Conservation (phyloP, 2,888 invertebrate species). For the Dicyrtomina minuta region DNA sequence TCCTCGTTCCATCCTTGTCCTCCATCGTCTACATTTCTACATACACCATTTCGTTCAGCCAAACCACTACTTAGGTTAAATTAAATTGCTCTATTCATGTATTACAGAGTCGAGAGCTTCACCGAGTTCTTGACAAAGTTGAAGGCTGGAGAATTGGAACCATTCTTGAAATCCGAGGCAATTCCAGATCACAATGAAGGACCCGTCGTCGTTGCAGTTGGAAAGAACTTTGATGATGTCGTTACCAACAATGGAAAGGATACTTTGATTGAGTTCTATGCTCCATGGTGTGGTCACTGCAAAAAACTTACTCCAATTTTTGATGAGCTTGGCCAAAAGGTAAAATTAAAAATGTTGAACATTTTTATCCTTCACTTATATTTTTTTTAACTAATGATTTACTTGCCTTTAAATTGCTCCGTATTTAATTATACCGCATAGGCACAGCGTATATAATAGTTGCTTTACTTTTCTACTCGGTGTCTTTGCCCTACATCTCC, state of each 20-base stretch:
- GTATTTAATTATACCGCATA: too few relatives aligned
- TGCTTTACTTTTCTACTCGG: too few relatives aligned
- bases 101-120: slow-evolving; percentile 74
- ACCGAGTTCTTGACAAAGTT: slow-evolving; percentile 81
- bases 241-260: slow-evolving; percentile 89
- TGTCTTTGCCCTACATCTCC: too few relatives aligned
- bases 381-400: not conserved
- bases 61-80: too few relatives aligned
- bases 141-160: slow-evolving; percentile 77
- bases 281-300: slow-evolving; percentile 99
- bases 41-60: too few relatives aligned
- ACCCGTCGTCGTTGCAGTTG: slow-evolving; percentile 86
- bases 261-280: slow-evolving; percentile 96
- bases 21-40: too few relatives aligned
- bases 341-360: too few relatives aligned
- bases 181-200: slow-evolving; percentile 82
- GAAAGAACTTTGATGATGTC: slow-evolving; percentile 93
- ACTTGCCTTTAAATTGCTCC: not conserved
- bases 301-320: slow-evolving; percentile 90
- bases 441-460: too few relatives aligned
- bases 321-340: slow-evolving; percentile 89
- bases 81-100: too few relatives aligned
- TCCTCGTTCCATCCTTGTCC: not conserved
- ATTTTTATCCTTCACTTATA: not conserved
- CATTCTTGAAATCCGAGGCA: slow-evolving; percentile 92